Evolutionary conservation across 2,797 vertebrate genomes (phyloP), one percentile per base, ranked within the genome.

Genomic region (Phalanger gymnotis): DNA sequence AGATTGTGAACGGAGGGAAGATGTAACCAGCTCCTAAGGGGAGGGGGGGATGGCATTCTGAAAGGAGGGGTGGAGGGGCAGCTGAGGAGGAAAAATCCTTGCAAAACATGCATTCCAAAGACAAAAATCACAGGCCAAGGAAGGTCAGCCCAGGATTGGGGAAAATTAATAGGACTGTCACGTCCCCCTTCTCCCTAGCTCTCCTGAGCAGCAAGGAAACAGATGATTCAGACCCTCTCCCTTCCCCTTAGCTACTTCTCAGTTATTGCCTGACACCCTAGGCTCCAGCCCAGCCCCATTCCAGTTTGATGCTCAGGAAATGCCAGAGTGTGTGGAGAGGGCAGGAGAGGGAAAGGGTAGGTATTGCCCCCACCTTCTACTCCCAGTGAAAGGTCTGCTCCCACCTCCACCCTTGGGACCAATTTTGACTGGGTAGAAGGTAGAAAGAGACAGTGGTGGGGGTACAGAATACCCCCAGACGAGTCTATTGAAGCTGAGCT

Each of bases 1-100:
- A 99, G 98, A 98, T 98, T 98, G 98, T 98, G 98, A 98, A 98
- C 97, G 98, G 97, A 98, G 98, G 97, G 95, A 97, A 96, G 94
- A 96, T 97, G 97, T 95, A 98, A 97, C 98, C 97, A 97, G 97
- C 97, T 97, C 97, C 97, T 94, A 95, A 96, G 97, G 97, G 97
- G 95, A 0, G 53, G n/a, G n/a, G n/a, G 97, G 97, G 91, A 91
- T 61, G 34, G 61, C 11, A 66, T 61, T 61, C 58, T 66, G 34
- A 66, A 66, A 66, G 31, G 61, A n/a, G 31, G 61, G 30, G 61
- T 13, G 53, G n/a, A n/a, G n/a, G 53, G 53, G 53, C 11, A 10
- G 58, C 58, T 34, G 13, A 6, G 13, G 5, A 34, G 14, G 61
- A 66, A 66, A 66, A 2, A 66, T n/a, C 34, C 13, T 66, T n/a